Conservation (phyloP, 2,888 invertebrate species). For the Drosophila sordidapex region DNA sequence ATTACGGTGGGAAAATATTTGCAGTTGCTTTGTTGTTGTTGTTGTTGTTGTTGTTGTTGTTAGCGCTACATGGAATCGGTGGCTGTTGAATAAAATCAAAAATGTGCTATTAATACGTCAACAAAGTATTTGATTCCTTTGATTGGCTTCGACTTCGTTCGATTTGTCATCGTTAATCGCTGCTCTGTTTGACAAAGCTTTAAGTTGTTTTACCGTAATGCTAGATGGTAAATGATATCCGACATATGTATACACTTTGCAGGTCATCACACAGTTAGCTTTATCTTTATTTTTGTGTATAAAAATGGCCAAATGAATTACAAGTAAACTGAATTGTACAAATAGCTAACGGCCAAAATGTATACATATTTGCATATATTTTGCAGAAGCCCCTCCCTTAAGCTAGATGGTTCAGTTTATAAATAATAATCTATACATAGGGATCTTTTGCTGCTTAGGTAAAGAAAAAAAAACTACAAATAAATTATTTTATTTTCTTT, state of each 20-base stretch:
- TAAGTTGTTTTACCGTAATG: conserved; percentile 50
- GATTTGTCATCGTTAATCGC: conserved; percentile 59
- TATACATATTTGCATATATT: background rate
- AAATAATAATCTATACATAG: too few species aligned
- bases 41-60: conserved; percentile 10
- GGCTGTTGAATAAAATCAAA: conserved; percentile 60
- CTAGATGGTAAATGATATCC: background rate
- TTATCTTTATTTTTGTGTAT: background rate
- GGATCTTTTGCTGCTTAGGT: too few species aligned
- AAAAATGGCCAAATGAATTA: background rate
- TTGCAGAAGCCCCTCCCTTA: background rate
- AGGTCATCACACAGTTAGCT: background rate
- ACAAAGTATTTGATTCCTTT: conserved; percentile 38
- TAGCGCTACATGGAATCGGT: conserved; percentile 50
- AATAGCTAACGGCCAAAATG: background rate
- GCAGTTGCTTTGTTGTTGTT: conserved; percentile 17
- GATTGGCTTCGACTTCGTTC: conserved; percentile 51
- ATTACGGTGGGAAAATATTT: conserved; percentile 38
- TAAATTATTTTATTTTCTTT: background rate
- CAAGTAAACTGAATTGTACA: background rate
- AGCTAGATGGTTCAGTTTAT: background rate
- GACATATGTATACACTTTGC: too few species aligned
- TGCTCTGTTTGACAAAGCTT: conserved; percentile 52
- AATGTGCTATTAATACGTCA: conserved; percentile 66
- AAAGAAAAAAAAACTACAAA: background rate